Base-by-base conservation (phyloP, 2,888 invertebrate genomes). In the Caradrina clavipalpis region DNA sequence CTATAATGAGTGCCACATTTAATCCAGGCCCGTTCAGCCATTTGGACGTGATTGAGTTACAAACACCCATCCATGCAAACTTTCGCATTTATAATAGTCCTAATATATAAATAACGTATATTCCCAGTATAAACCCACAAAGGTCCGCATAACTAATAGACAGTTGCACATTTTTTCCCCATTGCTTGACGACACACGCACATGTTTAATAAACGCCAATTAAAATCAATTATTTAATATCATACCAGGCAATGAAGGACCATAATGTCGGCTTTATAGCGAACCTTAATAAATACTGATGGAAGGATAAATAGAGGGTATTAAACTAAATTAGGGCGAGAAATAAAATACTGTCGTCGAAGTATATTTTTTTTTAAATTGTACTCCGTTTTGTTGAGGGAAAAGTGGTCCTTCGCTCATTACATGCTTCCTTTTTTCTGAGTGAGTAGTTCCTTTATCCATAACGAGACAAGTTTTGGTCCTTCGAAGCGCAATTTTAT, bases 121-220 rank as follows among this genome's bases (percentile, higher is more conserved):
- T 45, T 45, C 45, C 17, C 45, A 17, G 17, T 15, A 15, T 35
- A 47, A 45, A 45, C 22, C 47, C 35, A 66, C 54, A 71, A 54
- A 58, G 11, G 54, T 62, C 61, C 60, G 62, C 56, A 71, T 66
- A 17, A 60, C 60, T 65, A 73, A 61, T 53, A 66, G 63, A 78
- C 76, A 82, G 74, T 84, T 86, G 86, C 81, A 83, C 73, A 87
- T 86, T 88, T 89, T 91, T 90, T 39, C 39, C 90, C 88, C 89
- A 88, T 87, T 87, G 83, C 54, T 22, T 81, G 85, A 79, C 81
- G 75, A 73, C 82, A 15, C 81, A 82, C 84, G 82, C 90, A 90
- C 89, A 90, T 91, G 92, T 91, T 90, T 94, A 93, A 94, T 94
- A 89, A 91, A 88, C 77, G 76, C 85, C 92, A 94, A 94, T 95